Base-by-base conservation (phyloP, 2,797 vertebrate species). In the Takifugu rubripes region DNA sequence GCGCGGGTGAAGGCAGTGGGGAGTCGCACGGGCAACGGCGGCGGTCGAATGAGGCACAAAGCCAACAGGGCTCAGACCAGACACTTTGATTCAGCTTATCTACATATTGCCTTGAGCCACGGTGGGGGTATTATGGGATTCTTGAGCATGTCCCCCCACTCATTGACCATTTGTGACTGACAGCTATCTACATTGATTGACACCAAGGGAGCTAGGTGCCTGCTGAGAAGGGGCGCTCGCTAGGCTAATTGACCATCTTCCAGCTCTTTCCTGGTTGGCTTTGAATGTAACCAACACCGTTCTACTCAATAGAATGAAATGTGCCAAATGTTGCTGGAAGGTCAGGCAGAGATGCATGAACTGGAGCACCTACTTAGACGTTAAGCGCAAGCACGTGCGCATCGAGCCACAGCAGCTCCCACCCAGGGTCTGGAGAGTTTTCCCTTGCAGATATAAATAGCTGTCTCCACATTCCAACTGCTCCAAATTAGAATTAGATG, bases 111-210 rank as follows among this genome's bases (percentile, higher is more conserved):
- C 69, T 72, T 60, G 43, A 77, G 77, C 68, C 75, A 64, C 75
- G 64, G 66, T 59, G 9, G 69, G 75, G 58, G 56, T 66, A 74
- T 81, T 77, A 78, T 74, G 57, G 65, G 76, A 83, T 81, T 79
- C 52, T 60, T 59, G 2, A 10, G 58, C 40, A 69, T 54, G 65
- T 69, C 68, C 25, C 7, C 24, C 66, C 61, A 72, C 61, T 61
- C 70, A 79, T 54, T 67, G 44, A 46, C 36, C 49, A 51, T 56
- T 25, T 54, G 54, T 85, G 88, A 91, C 70, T 88, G 90, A 90
- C 89, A 89, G 85, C 75, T 79, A 74, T 90, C 87, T 80, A 64
- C 78, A 81, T 65, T 87, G 84, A 89, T 73, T 84, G 78, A 88
- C 84, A 84, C 61, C 36, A 42, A 57, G 70, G 71, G 65, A 70